Conservation (phyloP, 2,113 vertebrate species). For the Sorex fumeus region DNA sequence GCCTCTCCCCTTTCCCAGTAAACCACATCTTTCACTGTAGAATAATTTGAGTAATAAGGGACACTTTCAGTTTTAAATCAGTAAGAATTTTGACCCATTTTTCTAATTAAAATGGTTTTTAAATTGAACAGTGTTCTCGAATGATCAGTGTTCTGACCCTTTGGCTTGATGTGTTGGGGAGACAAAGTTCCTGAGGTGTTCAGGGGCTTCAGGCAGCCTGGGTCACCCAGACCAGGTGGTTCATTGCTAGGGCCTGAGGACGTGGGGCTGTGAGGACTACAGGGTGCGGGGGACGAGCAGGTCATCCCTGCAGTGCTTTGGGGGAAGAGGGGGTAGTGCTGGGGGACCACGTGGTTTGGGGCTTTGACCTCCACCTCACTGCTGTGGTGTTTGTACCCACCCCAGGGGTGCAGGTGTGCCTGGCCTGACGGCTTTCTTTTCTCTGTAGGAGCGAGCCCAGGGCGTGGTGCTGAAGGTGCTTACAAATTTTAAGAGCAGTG, state of each 20-base stretch:
- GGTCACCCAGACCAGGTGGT: too few relatives aligned
- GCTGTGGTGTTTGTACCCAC: too few relatives aligned
- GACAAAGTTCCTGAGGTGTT: neutral
- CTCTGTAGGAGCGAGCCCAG: constrained; percentile 91
- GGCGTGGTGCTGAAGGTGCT: constrained; percentile 92
- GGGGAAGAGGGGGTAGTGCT: too few relatives aligned
- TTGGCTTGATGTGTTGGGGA: neutral
- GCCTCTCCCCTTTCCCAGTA: neutral
- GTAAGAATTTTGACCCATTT: neutral
- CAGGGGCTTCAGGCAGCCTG: too few relatives aligned
- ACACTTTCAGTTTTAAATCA: constrained; percentile 41
- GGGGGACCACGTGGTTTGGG: too few relatives aligned
- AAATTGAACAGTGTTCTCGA: neutral
- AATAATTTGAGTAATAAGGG: constrained; percentile 8
- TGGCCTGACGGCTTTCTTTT: constrained; percentile 11
- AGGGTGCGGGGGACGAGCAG: too few relatives aligned
- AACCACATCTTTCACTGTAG: neutral
- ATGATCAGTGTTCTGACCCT: too few relatives aligned
- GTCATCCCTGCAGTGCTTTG: too few relatives aligned
- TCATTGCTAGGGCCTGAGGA: too few relatives aligned
- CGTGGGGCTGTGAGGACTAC: too few relatives aligned
- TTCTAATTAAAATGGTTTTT: neutral
- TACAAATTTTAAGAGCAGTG: constrained; percentile 93
- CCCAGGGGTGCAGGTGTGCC: neutral
- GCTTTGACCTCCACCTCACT: neutral